Percentiles rank a stretch among this genome's conserved stretches.
Evolutionary conservation across 2,113 vertebrate genomes (phyloP).

Genomic region (Neotoma lepida): DNA sequence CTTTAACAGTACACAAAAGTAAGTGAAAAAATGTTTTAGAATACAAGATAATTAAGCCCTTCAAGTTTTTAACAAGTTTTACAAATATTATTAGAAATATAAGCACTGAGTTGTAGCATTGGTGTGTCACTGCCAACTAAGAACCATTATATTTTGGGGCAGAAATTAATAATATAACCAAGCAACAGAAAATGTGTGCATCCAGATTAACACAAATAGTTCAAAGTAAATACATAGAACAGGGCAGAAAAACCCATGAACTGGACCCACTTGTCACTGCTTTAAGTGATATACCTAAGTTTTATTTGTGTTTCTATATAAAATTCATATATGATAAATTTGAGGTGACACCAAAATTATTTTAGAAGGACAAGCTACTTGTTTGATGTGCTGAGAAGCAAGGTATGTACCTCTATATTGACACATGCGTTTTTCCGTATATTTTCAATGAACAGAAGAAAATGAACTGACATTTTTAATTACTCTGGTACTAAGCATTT

Average conservation of each 20-base stretch:
- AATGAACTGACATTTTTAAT: background rate
- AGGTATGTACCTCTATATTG: background rate
- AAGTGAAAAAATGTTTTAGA: background rate
- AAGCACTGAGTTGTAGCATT: background rate
- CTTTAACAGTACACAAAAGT: background rate
- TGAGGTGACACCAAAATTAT: background rate
- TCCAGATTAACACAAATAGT: background rate
- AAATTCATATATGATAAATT: slow-evolving; percentile 4
- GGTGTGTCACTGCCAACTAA: background rate
- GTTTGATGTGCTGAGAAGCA: background rate
- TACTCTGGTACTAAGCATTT: background rate
- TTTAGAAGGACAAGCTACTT: background rate
- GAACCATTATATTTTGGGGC: background rate
- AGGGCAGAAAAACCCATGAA: background rate
- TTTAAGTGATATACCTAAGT: background rate
- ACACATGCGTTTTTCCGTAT: too few species aligned
- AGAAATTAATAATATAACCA: background rate
- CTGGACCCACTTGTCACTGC: background rate
- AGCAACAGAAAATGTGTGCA: background rate
- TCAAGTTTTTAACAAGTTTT: background rate
- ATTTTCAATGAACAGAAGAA: background rate
- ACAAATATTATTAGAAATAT: background rate
- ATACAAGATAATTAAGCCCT: background rate
- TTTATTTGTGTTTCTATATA: background rate
- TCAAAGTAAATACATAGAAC: background rate